Evolutionary conservation across 2,888 invertebrate genomes (phyloP).

Genomic region (Halictus quadricinctus): DNA sequence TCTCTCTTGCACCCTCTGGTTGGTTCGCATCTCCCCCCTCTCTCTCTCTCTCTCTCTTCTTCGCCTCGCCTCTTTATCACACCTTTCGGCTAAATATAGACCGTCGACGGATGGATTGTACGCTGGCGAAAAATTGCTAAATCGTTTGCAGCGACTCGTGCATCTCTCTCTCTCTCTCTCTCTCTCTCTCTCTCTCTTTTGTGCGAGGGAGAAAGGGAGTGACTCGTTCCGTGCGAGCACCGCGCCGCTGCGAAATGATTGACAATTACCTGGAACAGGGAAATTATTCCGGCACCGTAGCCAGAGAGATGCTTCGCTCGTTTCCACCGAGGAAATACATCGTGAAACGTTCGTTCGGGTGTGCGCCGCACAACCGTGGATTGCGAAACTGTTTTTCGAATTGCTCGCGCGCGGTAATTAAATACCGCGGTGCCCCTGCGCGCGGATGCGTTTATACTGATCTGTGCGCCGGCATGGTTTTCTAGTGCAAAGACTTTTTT

Average conservation of each 20-base stretch:
- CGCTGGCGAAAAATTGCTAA: slow-evolving; percentile 45
- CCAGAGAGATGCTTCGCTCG: background rate
- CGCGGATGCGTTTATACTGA: background rate
- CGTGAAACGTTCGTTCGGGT: background rate
- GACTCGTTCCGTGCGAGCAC: slow-evolving; percentile 9
- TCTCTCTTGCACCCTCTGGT: background rate
- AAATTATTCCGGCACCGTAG: background rate
- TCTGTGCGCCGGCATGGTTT: background rate
- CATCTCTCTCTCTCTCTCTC: background rate
- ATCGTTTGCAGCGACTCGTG: slow-evolving; percentile 28
- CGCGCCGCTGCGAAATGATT: slow-evolving; percentile 25
- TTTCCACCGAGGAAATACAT: slow-evolving; percentile 5
- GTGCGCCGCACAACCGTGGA: background rate
- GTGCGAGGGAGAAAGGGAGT: background rate
- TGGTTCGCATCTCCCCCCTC: background rate
- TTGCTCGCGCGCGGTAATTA: background rate
- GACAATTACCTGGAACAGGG: slow-evolving; percentile 27
- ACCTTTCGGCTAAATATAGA: slow-evolving; percentile 53
- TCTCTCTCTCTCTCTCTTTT: background rate
- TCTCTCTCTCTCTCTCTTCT: slow-evolving; percentile 4
- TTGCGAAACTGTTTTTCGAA: background rate
- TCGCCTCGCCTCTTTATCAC: slow-evolving; percentile 47
- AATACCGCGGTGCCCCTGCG: background rate
- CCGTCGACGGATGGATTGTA: slow-evolving; percentile 22
- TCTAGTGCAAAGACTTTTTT: background rate